Base-by-base conservation (phyloP, 2,797 vertebrate species). In the Tarsius wallacei region DNA sequence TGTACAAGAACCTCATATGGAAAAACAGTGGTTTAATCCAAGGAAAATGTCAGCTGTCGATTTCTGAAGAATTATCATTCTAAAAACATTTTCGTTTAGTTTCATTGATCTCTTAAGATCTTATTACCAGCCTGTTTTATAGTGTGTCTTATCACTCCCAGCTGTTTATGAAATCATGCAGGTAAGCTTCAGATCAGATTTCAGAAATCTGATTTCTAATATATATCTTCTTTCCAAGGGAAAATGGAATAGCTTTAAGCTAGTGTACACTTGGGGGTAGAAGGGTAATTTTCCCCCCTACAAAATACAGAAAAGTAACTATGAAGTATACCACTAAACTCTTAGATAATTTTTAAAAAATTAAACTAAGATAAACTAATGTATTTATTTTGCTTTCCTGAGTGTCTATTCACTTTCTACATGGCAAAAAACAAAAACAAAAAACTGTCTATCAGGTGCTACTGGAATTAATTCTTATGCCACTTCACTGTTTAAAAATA, bases 121-220 rank as follows among this genome's bases (percentile, higher is more conserved):
- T 90, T 78, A 91, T 70, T 33, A 90, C 55, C 59, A 89, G 49
- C 33, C 49, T n/a, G 81, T 64, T 63, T 89, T 66, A 94, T 1
- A 80, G 57, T 31, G 12, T 70, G 17, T 78, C 61, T n/a, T 71
- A 73, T 53, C 63, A 77, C 64, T 22, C 17, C n/a, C 5, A 36
- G 31, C 21, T 87, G 3, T 70, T 84, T 91, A 83, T 81, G 61
- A 82, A 89, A 53, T 71, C 80, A 90, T 71, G 19, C 12, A 68
- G 76, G 12, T 16, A 77, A 66, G 63, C 19, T 82, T 87, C 49
- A n/a, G n/a, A 57, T 57, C 21, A 33, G 7, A 87, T 24, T 87
- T 87, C 57, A 93, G 55, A 93, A 93, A 73, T 78, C 6, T 89
- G n/a, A 94, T n/a, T 78, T 94, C 82, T 66, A 94, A 91, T 8